A percentile compares a stretch with the other conserved stretches of the same genome.
phyloP scores from a whole-genome alignment of 1,140 invertebrate genomes.

The Lepeophtheirus salmonis region DNA sequence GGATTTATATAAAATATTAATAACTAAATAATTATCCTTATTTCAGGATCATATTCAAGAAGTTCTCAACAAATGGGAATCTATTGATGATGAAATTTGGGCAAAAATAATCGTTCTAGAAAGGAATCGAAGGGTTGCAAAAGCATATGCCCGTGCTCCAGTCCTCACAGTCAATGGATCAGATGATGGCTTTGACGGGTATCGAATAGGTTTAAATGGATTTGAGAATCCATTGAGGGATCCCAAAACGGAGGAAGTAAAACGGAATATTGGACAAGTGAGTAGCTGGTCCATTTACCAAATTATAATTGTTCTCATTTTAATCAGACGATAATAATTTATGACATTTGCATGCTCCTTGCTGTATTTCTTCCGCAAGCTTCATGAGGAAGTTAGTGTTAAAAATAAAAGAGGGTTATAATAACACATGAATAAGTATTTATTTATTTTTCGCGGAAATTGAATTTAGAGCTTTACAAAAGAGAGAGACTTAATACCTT shows the following conservation, averaged over 20 bases:
- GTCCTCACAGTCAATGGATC: conserved; percentile 84
- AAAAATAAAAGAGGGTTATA: no score
- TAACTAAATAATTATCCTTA: conserved; percentile 24
- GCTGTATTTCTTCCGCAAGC: background rate
- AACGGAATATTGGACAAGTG: conserved; percentile 72
- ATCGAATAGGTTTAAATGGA: conserved; percentile 70
- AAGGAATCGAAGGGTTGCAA: conserved; percentile 71
- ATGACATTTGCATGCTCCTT: background rate
- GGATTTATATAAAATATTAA: no score
- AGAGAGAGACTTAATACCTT: no score
- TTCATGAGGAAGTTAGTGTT: background rate
- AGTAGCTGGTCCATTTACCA: no score
- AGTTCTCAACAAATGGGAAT: conserved; percentile 83
- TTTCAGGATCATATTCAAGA: conserved; percentile 85
- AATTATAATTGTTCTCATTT: no score
- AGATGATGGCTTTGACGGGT: conserved; percentile 82
- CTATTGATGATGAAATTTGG: conserved; percentile 95
- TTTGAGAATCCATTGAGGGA: conserved; percentile 88
- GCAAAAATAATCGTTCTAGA: conserved; percentile 91
- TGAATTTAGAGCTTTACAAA: no score
- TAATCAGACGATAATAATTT: no score
- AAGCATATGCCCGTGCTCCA: conserved; percentile 78
- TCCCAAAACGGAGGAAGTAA: conserved; percentile 71
- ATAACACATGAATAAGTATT: no score
- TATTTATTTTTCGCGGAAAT: no score